phyloP scores from a whole-genome alignment of 2,113 vertebrate species.

The Brachypodius melanocephalos region DNA sequence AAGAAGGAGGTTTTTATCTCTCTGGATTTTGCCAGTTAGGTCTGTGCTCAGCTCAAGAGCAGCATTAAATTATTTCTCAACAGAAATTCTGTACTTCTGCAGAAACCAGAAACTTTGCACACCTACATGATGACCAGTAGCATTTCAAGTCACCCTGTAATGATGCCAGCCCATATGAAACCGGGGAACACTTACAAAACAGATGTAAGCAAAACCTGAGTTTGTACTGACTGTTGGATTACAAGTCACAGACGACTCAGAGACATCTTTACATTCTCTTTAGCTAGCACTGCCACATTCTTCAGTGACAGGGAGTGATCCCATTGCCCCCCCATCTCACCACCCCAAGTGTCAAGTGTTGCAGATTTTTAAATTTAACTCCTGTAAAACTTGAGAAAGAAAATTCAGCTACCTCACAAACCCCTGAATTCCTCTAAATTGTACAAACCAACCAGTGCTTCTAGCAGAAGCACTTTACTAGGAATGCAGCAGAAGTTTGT shows the following conservation, averaged over 20 bases:
- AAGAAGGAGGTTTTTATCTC: neutral
- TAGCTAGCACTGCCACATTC: neutral
- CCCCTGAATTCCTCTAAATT: neutral
- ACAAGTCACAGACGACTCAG: neutral
- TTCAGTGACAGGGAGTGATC: neutral
- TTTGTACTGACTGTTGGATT: neutral
- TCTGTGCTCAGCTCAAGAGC: neutral
- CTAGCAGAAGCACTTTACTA: neutral
- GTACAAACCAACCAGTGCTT: neutral
- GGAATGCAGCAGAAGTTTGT: neutral
- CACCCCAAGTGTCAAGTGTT: neutral
- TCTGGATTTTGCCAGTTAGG: neutral
- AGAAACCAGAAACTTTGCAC: neutral
- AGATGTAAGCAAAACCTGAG: neutral
- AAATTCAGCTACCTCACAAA: neutral
- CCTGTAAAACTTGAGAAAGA: neutral
- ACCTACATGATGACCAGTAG: rapidly evolving
- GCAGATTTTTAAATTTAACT: neutral
- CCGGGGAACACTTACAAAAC: rapidly evolving
- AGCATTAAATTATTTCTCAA: neutral
- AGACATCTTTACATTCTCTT: neutral
- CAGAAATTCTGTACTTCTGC: neutral
- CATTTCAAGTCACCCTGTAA: neutral
- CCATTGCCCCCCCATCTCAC: rapidly evolving
- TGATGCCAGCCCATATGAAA: neutral